Evolutionary conservation across 2,888 invertebrate species (phyloP).

Genomic region (Oconnorella tubifera): DNA sequence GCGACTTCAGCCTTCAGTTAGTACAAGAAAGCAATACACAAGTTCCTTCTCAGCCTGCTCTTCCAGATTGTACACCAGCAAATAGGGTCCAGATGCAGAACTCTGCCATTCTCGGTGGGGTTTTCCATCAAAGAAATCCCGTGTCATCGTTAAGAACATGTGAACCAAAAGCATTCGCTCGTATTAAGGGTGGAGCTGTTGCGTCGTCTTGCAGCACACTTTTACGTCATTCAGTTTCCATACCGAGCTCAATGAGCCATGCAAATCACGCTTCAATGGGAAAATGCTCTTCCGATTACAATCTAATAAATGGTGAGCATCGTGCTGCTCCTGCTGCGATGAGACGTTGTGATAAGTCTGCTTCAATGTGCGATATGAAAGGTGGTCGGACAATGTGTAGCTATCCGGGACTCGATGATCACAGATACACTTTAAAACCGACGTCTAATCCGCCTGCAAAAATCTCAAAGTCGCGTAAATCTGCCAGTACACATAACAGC

Average conservation of each 20-base stretch:
- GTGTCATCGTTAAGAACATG: slow-evolving; percentile 13
- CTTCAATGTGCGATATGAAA: not conserved
- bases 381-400: not conserved
- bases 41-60: not conserved
- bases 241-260: slow-evolving; percentile 12
- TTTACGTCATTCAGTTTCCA: slow-evolving; percentile 21
- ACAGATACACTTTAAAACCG: slow-evolving; percentile 19
- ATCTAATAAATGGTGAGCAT: not conserved
- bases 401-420: slow-evolving; percentile 21
- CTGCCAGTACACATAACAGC: not conserved
- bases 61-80: not conserved
- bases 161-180: slow-evolving; percentile 12
- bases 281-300: not conserved
- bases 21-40: not conserved
- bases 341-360: not conserved
- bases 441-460: not conserved
- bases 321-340: not conserved
- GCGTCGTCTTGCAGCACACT: slow-evolving; percentile 21
- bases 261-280: not conserved
- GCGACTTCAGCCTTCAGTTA: slow-evolving; percentile 10
- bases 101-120: slow-evolving; percentile 12
- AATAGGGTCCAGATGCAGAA: not conserved
- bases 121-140: slow-evolving; percentile 3
- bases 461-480: not conserved
- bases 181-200: slow-evolving; percentile 15